Evolutionary conservation across 2,113 vertebrate genomes (phyloP).

Genomic region (Syngnathus scovelli): DNA sequence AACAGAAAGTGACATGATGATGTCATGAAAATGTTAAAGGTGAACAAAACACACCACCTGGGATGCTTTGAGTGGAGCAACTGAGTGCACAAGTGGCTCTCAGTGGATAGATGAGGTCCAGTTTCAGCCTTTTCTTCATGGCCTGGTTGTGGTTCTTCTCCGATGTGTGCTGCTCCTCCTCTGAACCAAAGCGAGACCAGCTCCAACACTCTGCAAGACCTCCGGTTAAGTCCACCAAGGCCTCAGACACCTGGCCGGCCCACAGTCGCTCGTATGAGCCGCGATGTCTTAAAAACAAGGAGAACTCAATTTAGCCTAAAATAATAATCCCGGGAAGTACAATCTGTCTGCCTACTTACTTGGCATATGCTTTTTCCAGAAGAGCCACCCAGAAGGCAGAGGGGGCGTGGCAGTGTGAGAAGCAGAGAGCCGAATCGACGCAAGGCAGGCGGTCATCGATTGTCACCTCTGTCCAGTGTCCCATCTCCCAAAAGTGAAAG

Average conservation of each 20-base stretch:
- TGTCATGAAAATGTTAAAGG: not conserved
- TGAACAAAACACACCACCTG: slow-evolving; percentile 68
- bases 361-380: slow-evolving; percentile 95
- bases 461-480: slow-evolving; percentile 84
- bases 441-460: slow-evolving; percentile 90
- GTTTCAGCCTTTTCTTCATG: slow-evolving; percentile 57
- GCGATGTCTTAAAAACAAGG: slow-evolving; percentile 68
- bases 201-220: slow-evolving; percentile 85
- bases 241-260: slow-evolving; percentile 94
- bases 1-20: slow-evolving; percentile 1
- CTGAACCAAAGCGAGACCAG: slow-evolving; percentile 50
- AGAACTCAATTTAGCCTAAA: not conserved
- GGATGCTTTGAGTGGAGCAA: slow-evolving; percentile 80
- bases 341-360: slow-evolving; percentile 68
- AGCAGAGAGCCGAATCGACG: slow-evolving; percentile 82
- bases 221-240: slow-evolving; percentile 88
- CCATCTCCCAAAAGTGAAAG: slow-evolving; percentile 84
- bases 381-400: slow-evolving; percentile 89
- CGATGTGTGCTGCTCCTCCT: slow-evolving; percentile 35
- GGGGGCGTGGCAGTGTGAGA: slow-evolving; percentile 85
- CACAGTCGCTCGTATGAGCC: slow-evolving; percentile 89
- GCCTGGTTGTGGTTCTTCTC: slow-evolving; percentile 51
- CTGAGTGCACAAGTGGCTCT: slow-evolving; percentile 81
- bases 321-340: not conserved
- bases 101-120: slow-evolving; percentile 73